Percentiles rank a stretch among this genome's conserved stretches.
Evolutionary conservation across 2,113 vertebrate species (phyloP).

Genomic region (Chiloscyllium plagiosum): DNA sequence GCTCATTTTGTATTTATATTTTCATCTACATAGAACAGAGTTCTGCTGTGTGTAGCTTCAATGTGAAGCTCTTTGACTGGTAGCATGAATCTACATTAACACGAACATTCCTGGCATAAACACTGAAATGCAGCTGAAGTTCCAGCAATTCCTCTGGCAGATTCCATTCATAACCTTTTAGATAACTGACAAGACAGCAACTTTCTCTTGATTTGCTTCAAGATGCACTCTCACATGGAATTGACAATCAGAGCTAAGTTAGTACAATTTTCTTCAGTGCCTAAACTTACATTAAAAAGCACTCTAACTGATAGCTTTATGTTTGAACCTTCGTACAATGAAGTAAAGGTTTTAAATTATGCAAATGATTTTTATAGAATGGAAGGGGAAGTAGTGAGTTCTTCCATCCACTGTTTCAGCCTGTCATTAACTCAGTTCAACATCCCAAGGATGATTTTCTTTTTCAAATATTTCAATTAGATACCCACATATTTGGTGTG

Average conservation of each 20-base stretch:
- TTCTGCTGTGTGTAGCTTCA: background rate
- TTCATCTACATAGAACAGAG: background rate
- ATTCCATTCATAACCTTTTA: background rate
- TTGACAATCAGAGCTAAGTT: background rate
- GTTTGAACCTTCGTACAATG: too few species aligned
- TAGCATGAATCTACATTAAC: background rate
- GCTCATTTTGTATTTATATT: background rate
- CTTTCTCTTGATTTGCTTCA: background rate
- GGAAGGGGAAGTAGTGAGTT: background rate
- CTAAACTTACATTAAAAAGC: background rate
- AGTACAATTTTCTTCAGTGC: background rate
- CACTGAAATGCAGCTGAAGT: background rate
- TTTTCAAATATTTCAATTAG: background rate
- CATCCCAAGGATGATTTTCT: background rate
- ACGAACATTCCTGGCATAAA: background rate
- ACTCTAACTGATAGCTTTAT: background rate
- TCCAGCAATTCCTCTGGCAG: background rate
- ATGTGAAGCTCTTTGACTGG: background rate
- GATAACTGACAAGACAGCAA: background rate
- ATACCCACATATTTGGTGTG: background rate
- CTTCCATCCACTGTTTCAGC: background rate
- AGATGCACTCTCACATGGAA: background rate
- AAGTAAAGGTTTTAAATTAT: background rate
- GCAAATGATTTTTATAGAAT: background rate
- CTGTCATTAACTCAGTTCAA: background rate